These are phyloP conservation scores for Eupithecia tripunctaria DNA, from an alignment of 2,888 invertebrate species.

Conservation along the genomic window DNA sequence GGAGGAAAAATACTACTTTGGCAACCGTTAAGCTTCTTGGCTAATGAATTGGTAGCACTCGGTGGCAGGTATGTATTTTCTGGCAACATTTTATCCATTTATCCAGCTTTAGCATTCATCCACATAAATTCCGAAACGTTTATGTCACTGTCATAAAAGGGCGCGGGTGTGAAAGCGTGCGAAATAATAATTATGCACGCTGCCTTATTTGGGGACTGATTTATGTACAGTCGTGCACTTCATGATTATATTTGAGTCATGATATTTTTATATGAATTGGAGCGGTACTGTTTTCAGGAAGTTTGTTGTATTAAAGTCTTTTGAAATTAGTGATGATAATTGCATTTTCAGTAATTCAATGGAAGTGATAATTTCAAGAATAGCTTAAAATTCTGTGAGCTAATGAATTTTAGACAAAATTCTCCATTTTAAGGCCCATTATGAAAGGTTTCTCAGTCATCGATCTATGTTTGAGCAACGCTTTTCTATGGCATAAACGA, in stretches of 20 bases:
- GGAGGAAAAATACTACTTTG: background rate
- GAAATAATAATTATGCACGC: conserved; percentile 35
- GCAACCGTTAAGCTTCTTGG: background rate
- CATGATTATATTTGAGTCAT: conserved; percentile 22
- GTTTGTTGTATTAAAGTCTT: background rate
- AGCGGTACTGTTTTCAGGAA: background rate
- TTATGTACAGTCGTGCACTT: conserved; percentile 37
- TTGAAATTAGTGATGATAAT: background rate
- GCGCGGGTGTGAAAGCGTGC: conserved; percentile 43
- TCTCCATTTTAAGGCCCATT: background rate
- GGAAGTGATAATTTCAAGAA: background rate
- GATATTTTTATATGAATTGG: conserved; percentile 10
- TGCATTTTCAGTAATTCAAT: background rate
- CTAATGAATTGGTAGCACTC: background rate
- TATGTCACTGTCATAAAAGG: conserved; percentile 41
- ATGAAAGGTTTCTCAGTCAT: too few relatives aligned
- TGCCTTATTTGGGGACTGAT: conserved; percentile 40
- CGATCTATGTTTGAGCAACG: too few relatives aligned
- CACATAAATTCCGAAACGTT: conserved; percentile 15
- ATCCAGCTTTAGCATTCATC: conserved; percentile 5
- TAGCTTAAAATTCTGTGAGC: background rate
- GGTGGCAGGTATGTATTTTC: background rate
- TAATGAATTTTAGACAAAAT: too few relatives aligned
- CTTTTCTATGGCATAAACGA: too few relatives aligned
- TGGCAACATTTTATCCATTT: background rate